phyloP scores from a whole-genome alignment of 2,888 invertebrate genomes.

The Chouioia cunea region DNA sequence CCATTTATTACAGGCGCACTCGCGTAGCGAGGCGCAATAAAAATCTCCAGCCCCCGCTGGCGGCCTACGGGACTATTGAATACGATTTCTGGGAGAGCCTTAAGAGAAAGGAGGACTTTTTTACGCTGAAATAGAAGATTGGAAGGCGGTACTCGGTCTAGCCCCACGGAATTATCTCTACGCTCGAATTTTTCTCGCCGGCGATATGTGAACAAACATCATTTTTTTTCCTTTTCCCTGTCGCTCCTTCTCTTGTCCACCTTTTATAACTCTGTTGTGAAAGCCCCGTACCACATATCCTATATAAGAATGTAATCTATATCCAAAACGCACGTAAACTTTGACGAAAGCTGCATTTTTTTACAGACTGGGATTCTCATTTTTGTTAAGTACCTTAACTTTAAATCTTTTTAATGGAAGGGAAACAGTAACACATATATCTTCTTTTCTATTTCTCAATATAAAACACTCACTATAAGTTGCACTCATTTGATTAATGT shows the following conservation, averaged over 20 bases:
- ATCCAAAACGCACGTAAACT: too few species aligned
- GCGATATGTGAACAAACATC: neutral
- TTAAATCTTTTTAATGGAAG: too few species aligned
- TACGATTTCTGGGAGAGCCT: slow-evolving; percentile 12
- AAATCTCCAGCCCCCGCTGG: slow-evolving; percentile 29
- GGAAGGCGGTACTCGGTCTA: neutral
- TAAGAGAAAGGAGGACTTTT: neutral
- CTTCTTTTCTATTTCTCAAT: too few species aligned
- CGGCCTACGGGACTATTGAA: slow-evolving; percentile 30
- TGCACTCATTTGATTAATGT: too few species aligned
- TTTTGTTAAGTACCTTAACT: too few species aligned
- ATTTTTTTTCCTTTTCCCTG: slow-evolving; percentile 16
- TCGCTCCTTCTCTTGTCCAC: neutral
- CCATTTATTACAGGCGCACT: slow-evolving; percentile 24
- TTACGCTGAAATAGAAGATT: neutral
- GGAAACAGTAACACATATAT: too few species aligned
- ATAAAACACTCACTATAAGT: too few species aligned
- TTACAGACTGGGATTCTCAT: too few species aligned
- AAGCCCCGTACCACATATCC: too few species aligned
- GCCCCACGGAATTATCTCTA: neutral
- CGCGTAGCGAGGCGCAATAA: slow-evolving; percentile 21
- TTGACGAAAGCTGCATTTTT: too few species aligned
- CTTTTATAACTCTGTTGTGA: too few species aligned
- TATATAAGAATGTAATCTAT: too few species aligned
- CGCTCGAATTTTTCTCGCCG: neutral